Evolutionary conservation across 2,113 vertebrate species (phyloP), one percentile per base, ranked within the genome.

Genomic region (Ellobius talpinus): DNA sequence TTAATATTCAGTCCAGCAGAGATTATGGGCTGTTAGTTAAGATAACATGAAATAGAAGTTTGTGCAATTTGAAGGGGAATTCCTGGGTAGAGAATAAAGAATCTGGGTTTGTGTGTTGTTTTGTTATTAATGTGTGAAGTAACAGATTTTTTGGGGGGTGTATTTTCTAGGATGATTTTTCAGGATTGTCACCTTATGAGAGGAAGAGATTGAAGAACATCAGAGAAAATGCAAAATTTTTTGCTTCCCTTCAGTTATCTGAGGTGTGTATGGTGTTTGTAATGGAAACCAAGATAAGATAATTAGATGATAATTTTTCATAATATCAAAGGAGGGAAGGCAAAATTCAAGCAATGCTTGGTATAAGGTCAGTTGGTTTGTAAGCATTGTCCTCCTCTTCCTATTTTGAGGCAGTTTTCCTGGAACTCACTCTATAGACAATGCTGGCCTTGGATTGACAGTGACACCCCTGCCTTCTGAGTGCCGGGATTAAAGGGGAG

Each of bases 181-280:
- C 98, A 0, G 88, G 94, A 82, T 79, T 99, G 0, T 99, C 99
- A 31, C 96, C 98, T 0, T 99, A 99, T 0, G 99, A 99, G 93
- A 98, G 94, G 96, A 98, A 99, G 91, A 98, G 99, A 33, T 95
- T 99, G 8, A 98, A 98, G 97, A 99, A 99, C 94, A 98, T 99
- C 31, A 98, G 97, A 87, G 98, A 99, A 97, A 99, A 99, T 94
- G 98, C 98, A 3, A 97, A 98, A 9, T 99, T 99, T 97, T 98
- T 99, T 72, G 98, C 98, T 92, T 97, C 99, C 61, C 94, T 99
- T 26, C 95, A 98, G 72, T 96, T 99, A 50, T 97, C 98, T 11
- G 95, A 99, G 99, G 99, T 99, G 96, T 93, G 98, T 52, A 2
- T 8, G 14, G 24, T 52, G 8, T 93, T 93, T 96, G 9, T 95